These are phyloP conservation scores for Melospiza melodia DNA, from an alignment of 2,113 vertebrate genomes.

Conservation along the genomic window DNA sequence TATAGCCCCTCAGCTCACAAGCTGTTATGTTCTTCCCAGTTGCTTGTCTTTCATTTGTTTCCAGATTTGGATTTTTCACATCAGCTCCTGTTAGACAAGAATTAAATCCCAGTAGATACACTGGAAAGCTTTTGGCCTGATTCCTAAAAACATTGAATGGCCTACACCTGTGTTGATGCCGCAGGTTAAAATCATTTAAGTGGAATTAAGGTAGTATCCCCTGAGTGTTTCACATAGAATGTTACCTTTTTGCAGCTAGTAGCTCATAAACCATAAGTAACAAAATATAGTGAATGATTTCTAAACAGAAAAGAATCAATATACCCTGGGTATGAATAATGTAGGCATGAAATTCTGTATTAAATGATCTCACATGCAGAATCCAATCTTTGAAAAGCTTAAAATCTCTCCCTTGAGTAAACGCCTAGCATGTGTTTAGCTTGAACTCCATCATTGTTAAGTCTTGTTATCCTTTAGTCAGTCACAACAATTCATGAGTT, in stretches of 20 bases:
- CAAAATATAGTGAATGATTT: neutral
- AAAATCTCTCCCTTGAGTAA: neutral
- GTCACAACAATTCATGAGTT: neutral
- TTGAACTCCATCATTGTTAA: neutral
- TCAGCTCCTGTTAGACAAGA: neutral
- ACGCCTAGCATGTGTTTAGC: accelerated
- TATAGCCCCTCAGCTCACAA: neutral
- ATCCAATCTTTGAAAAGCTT: neutral
- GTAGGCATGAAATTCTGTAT: neutral
- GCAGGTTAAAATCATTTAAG: neutral
- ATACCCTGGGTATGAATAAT: neutral
- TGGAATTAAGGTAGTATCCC: neutral
- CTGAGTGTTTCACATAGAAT: neutral
- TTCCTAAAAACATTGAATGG: neutral
- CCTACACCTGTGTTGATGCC: neutral
- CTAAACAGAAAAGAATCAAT: neutral
- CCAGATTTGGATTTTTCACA: neutral
- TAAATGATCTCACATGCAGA: neutral
- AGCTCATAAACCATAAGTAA: neutral
- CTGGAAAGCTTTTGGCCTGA: neutral
- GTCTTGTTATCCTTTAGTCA: neutral
- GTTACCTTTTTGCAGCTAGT: neutral
- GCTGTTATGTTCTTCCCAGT: neutral
- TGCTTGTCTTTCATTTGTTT: neutral
- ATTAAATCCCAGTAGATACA: neutral